Conservation (phyloP, 2,888 invertebrate genomes). For the Trachelus troglodyta region DNA sequence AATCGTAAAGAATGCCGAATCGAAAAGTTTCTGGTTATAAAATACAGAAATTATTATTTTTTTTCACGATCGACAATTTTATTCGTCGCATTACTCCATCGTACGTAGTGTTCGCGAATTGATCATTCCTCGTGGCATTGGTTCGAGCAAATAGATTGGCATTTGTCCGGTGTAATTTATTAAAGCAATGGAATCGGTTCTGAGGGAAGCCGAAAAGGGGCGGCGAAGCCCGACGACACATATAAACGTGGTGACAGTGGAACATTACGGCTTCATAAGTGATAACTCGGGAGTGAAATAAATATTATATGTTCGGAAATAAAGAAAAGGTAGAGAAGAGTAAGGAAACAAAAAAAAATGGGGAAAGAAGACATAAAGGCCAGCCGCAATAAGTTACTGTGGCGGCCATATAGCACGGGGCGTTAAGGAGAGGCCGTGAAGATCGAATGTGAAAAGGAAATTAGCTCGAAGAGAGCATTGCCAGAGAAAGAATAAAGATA, state of each 20-base stretch:
- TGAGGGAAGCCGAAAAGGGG: not conserved
- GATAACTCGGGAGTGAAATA: conserved; percentile 59
- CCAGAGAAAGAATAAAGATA: conserved; percentile 31
- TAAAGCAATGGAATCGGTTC: not conserved
- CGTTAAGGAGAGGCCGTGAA: conserved; percentile 56
- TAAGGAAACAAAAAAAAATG: conserved; percentile 18
- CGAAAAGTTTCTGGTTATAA: not conserved
- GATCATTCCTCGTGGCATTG: not conserved
- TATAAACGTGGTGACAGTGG: conserved; percentile 6
- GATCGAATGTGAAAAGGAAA: conserved; percentile 64
- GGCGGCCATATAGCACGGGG: conserved; percentile 27
- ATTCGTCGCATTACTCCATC: not conserved
- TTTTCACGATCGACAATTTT: not conserved
- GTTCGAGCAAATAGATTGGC: not conserved
- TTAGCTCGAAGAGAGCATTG: conserved; percentile 52
- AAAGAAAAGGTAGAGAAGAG: conserved; percentile 41
- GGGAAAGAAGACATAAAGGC: conserved; percentile 29
- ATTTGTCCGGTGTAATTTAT: not conserved
- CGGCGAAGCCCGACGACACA: not conserved
- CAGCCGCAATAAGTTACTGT: conserved; percentile 51
- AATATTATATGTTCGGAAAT: conserved; percentile 59
- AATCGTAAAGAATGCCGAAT: not conserved
- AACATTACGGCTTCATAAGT: conserved; percentile 43
- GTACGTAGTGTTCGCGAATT: not conserved
- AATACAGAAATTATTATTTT: not conserved